phyloP scores from a whole-genome alignment of 2,113 vertebrate genomes.

The Aplodontia rufa region DNA sequence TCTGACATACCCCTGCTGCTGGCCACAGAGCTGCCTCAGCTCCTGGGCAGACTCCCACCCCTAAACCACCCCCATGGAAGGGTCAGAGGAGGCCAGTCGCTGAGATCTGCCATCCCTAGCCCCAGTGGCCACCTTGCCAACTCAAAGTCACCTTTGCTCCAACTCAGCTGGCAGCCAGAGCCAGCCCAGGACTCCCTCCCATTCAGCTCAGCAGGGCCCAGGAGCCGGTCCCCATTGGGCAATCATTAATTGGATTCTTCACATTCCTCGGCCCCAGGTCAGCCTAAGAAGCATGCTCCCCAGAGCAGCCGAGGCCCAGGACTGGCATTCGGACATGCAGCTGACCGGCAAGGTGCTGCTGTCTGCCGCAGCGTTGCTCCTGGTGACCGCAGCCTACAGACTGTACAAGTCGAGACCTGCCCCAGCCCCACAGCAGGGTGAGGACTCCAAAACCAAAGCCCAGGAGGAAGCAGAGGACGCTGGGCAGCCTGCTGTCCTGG shows the following conservation, averaged over 20 bases:
- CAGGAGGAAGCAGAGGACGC: background rate
- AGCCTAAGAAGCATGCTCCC: constrained; percentile 73
- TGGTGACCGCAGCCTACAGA: constrained; percentile 88
- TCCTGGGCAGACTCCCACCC: background rate
- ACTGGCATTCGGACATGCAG: constrained; percentile 90
- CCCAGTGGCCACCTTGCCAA: constrained; percentile 39
- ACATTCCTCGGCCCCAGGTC: constrained; percentile 70
- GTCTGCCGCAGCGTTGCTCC: constrained; percentile 87
- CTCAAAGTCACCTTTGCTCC: constrained; percentile 80
- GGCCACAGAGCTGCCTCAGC: background rate
- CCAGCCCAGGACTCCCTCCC: constrained; percentile 55
- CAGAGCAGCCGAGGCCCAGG: constrained; percentile 75
- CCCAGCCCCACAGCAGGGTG: accelerated
- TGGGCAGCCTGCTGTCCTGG: accelerated
- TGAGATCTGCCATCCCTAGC: background rate
- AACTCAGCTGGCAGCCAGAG: background rate
- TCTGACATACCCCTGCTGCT: background rate
- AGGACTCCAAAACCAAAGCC: accelerated
- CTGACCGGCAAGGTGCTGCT: constrained; percentile 89
- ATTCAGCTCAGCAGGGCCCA: constrained; percentile 63
- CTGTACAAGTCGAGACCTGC: constrained; percentile 87
- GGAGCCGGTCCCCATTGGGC: constrained; percentile 71
- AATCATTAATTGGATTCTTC: constrained; percentile 84
- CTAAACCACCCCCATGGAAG: background rate
- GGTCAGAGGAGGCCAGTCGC: background rate